These are phyloP conservation scores for Capitella teleta DNA, from an alignment of 1,140 invertebrate genomes.

Conservation along the genomic window DNA sequence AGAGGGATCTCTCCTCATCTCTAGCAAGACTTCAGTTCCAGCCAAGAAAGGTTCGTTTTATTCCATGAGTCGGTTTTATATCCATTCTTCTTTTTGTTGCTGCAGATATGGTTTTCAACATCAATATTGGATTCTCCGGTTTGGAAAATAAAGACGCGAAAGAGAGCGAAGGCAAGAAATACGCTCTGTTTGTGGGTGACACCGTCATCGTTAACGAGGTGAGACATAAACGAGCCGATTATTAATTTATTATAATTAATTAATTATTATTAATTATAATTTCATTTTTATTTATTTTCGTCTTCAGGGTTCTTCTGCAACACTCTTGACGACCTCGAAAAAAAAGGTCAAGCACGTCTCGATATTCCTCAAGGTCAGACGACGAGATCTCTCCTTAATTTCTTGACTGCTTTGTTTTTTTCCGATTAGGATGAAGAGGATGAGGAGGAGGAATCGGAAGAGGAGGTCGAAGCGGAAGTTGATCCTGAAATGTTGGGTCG, in stretches of 20 bases:
- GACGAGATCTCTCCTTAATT: no score
- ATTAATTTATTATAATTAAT: neutral
- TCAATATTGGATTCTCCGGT: conserved; percentile 86
- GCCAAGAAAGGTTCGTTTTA: conserved; percentile 58
- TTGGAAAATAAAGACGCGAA: conserved; percentile 64
- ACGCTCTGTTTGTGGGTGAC: conserved; percentile 92
- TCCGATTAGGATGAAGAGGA: conserved; percentile 46
- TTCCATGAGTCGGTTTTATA: no score
- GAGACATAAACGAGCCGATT: no score
- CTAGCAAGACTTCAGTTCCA: conserved; percentile 69
- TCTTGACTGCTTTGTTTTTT: neutral
- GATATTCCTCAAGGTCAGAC: conserved; percentile 72
- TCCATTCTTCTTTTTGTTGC: neutral
- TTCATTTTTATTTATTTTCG: conserved; percentile 1
- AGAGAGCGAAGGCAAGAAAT: conserved; percentile 77
- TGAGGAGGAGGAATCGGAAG: conserved; percentile 61
- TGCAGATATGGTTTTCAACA: conserved; percentile 87
- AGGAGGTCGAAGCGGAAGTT: conserved; percentile 55
- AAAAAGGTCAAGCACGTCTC: conserved; percentile 88
- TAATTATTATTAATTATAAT: neutral
- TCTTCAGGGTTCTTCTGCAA: conserved; percentile 60
- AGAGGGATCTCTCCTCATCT: conserved; percentile 83
- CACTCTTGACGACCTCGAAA: conserved; percentile 75
- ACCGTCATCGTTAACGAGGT: conserved; percentile 87
- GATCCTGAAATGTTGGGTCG: conserved; percentile 64